Conservation (phyloP, 2,113 vertebrate species). For the Lethenteron reissneri region DNA sequence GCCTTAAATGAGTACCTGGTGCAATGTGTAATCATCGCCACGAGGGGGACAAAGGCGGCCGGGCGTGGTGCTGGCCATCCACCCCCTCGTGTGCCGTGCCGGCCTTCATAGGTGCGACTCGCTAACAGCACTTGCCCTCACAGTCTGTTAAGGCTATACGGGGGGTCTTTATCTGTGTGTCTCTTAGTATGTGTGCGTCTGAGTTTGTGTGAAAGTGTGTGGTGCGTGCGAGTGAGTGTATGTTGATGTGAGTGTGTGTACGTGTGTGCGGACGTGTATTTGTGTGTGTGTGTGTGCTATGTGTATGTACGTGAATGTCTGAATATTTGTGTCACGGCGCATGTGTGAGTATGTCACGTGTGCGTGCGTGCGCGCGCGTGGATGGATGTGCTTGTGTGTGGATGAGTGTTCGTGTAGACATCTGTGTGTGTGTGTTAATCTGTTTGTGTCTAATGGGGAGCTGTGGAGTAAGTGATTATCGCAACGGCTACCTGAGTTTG, state of each 20-base stretch:
- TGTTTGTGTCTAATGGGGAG: too few species aligned
- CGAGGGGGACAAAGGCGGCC: too few species aligned
- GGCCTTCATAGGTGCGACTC: neutral
- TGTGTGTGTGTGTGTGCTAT: neutral
- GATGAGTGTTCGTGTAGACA: neutral
- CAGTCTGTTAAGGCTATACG: too few species aligned
- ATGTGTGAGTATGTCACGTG: neutral
- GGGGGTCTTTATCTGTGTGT: neutral
- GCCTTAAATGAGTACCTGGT: too few species aligned
- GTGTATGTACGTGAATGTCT: neutral
- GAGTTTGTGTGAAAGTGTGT: neutral
- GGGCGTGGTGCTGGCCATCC: neutral
- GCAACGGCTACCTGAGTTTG: too few species aligned
- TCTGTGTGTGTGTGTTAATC: neutral
- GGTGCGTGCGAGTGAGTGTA: neutral
- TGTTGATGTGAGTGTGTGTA: neutral
- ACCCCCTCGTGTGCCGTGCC: neutral
- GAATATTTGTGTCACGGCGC: neutral
- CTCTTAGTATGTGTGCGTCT: neutral
- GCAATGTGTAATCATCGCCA: too few species aligned
- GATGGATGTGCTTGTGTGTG: neutral
- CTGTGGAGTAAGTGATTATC: too few species aligned
- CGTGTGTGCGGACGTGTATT: neutral
- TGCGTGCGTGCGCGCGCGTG: neutral
- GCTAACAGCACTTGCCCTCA: too few species aligned